Evolutionary conservation across 2,888 invertebrate species (phyloP).

Genomic region (Leptura quadrifasciata): DNA sequence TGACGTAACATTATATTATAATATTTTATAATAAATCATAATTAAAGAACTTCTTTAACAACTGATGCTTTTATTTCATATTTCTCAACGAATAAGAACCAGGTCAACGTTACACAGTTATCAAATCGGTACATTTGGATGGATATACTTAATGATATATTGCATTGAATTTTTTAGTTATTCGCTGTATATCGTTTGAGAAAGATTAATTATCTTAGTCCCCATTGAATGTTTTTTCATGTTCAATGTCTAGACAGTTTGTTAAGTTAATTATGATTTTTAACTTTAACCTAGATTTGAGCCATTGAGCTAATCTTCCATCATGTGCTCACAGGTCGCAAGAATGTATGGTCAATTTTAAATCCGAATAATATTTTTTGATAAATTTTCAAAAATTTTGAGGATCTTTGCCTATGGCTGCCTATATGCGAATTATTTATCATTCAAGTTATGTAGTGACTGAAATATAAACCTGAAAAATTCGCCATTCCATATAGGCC

Average conservation of each 20-base stretch:
- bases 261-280: background rate
- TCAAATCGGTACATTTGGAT: constrained; percentile 10
- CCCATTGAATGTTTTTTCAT: background rate
- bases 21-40: constrained; percentile 24
- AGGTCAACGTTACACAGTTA: constrained; percentile 19
- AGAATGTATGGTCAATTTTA: too few species aligned
- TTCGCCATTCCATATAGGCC: too few species aligned
- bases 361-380: too few species aligned
- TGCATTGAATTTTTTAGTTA: background rate
- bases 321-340: too few species aligned
- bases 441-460: too few species aligned
- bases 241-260: background rate
- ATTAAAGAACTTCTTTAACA: constrained; percentile 17
- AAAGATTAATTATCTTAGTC: constrained; percentile 5
- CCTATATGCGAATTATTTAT: too few species aligned
- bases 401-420: too few species aligned
- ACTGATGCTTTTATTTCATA: constrained; percentile 17
- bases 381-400: too few species aligned
- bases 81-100: constrained; percentile 23
- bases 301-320: too few species aligned
- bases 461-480: too few species aligned
- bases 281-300: background rate
- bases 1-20: constrained; percentile 18
- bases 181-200: background rate
- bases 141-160: background rate